Conservation (phyloP, 2,797 vertebrate species). For the Lacerta bilineata region DNA sequence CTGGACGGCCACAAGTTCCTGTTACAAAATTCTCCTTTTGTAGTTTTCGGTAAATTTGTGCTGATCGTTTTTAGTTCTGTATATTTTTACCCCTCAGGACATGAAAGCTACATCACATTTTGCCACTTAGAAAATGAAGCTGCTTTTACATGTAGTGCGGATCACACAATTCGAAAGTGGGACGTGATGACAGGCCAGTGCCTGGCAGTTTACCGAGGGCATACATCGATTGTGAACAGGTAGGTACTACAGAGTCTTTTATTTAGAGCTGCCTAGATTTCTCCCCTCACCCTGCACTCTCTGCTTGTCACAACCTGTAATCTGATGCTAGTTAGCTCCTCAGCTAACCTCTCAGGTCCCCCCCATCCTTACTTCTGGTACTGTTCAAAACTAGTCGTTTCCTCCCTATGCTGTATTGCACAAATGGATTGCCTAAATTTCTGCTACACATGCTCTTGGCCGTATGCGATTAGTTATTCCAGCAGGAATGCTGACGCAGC, state of each 20-base stretch:
- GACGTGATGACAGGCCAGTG: constrained; percentile 82
- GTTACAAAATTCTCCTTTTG: background rate
- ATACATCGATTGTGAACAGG: constrained; percentile 86
- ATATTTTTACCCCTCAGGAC: constrained; percentile 66
- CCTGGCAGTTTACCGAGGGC: constrained; percentile 83
- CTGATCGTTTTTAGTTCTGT: background rate
- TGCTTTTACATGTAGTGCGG: constrained; percentile 84
- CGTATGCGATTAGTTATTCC: constrained; percentile 28
- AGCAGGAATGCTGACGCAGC: constrained; percentile 55
- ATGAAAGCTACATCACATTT: constrained; percentile 86
- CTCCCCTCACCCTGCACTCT: too few species aligned
- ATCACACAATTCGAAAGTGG: constrained; percentile 84
- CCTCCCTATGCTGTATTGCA: background rate
- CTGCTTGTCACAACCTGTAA: background rate
- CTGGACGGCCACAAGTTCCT: too few species aligned
- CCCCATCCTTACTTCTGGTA: background rate
- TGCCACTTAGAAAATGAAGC: constrained; percentile 84
- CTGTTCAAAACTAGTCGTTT: background rate
- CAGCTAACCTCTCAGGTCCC: background rate
- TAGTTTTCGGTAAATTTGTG: fast-evolving
- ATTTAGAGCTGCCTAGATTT: background rate
- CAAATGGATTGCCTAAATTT: constrained; percentile 43
- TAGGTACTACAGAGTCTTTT: constrained; percentile 47
- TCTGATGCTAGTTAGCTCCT: background rate
- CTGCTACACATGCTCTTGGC: constrained; percentile 26